Conservation (phyloP, 2,888 invertebrate species). For the Himalopsyche japonica region DNA sequence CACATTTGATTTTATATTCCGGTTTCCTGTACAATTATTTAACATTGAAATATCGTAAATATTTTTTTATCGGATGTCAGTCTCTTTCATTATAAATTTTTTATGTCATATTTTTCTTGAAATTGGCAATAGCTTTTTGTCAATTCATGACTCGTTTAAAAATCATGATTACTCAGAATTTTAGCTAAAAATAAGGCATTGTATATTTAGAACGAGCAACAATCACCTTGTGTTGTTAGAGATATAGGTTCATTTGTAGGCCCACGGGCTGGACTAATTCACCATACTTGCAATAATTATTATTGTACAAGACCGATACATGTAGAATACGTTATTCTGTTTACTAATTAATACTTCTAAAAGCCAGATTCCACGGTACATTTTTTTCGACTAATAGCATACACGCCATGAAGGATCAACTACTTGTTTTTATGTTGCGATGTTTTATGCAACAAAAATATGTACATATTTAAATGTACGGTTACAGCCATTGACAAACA, state of each 20-base stretch:
- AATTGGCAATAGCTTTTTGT: too few species aligned
- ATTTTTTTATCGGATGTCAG: too few species aligned
- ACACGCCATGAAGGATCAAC: background rate
- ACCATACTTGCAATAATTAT: conserved; percentile 1
- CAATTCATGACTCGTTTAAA: too few species aligned
- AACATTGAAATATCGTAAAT: too few species aligned
- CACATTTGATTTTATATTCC: too few species aligned
- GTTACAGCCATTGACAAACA: background rate
- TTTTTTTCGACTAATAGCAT: background rate
- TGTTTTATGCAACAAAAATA: background rate
- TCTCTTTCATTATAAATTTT: too few species aligned
- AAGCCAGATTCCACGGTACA: background rate
- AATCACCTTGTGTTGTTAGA: background rate
- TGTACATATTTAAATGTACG: background rate
- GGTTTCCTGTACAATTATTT: too few species aligned
- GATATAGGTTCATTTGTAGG: background rate
- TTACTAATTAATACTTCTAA: background rate
- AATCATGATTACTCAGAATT: too few species aligned
- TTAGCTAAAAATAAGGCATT: too few species aligned
- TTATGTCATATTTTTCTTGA: too few species aligned
- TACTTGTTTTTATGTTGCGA: background rate
- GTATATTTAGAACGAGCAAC: too few species aligned
- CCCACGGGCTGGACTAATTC: background rate
- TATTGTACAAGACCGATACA: background rate
- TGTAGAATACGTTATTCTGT: background rate